Evolutionary conservation across 2,888 invertebrate genomes (phyloP).

Genomic region (Trilocha varians): DNA sequence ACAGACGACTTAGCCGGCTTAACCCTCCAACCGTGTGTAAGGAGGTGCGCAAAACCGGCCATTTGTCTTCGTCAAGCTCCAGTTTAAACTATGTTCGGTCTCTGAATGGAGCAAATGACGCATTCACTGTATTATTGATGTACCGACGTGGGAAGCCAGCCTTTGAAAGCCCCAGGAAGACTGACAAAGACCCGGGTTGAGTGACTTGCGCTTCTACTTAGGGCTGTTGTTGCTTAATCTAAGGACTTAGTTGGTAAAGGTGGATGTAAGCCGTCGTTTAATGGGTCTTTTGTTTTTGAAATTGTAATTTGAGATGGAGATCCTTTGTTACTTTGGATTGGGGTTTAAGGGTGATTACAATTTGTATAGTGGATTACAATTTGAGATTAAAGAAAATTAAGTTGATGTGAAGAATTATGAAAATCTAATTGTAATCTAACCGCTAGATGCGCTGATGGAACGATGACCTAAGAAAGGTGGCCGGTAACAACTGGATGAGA

Average conservation of each 20-base stretch:
- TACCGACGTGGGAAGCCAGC: background rate
- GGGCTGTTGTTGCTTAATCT: background rate
- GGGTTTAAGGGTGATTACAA: too few relatives aligned
- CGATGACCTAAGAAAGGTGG: too few relatives aligned
- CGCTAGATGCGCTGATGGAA: too few relatives aligned
- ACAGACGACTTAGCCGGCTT: background rate
- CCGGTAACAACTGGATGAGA: too few relatives aligned
- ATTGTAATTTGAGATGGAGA: background rate
- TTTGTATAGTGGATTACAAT: too few relatives aligned
- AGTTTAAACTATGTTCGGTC: slow-evolving; percentile 15
- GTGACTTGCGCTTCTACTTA: background rate
- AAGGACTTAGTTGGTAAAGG: background rate
- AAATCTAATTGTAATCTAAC: too few relatives aligned
- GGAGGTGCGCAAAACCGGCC: slow-evolving; percentile 10
- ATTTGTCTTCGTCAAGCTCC: slow-evolving; percentile 23
- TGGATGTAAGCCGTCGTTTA: background rate
- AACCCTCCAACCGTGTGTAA: slow-evolving; percentile 10
- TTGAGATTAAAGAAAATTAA: too few relatives aligned
- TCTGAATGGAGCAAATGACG: slow-evolving; percentile 12
- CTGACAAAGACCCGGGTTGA: background rate
- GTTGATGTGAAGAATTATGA: too few relatives aligned
- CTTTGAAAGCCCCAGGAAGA: background rate
- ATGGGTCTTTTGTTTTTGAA: background rate
- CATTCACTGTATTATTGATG: slow-evolving; percentile 4
- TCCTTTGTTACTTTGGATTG: too few relatives aligned